Conservation (phyloP, 2,113 vertebrate species). For the Aptenodytes patagonicus region DNA sequence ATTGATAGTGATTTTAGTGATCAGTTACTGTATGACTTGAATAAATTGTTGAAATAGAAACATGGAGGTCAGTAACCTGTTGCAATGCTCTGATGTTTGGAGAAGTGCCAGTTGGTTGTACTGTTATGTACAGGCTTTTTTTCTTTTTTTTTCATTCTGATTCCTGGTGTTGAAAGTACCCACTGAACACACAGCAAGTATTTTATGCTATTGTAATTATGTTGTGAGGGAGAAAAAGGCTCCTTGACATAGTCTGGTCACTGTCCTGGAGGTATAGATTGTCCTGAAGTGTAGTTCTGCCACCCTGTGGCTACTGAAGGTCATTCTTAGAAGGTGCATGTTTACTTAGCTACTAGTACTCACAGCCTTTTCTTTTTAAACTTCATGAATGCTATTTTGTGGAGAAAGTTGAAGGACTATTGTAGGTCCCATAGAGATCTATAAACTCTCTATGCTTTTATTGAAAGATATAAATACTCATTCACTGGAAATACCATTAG, state of each 20-base stretch:
- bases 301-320: neutral
- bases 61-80: neutral
- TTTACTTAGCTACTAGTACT: neutral
- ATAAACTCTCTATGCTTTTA: neutral
- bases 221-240: neutral
- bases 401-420: neutral
- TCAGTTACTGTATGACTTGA: neutral
- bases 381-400: neutral
- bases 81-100: neutral
- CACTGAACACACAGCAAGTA: neutral
- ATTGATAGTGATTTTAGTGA: neutral
- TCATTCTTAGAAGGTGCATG: neutral
- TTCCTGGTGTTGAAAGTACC: neutral
- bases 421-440: neutral
- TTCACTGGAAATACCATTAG: neutral
- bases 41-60: neutral
- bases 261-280: neutral
- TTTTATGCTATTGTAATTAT: neutral
- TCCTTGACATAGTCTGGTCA: neutral
- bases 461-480: neutral
- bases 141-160: neutral
- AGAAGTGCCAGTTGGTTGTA: neutral
- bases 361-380: neutral
- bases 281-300: slow-evolving; percentile 4
- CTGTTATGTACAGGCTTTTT: neutral